Conservation (phyloP, 2,888 invertebrate species). For the Drosophila suboccidentalis region DNA sequence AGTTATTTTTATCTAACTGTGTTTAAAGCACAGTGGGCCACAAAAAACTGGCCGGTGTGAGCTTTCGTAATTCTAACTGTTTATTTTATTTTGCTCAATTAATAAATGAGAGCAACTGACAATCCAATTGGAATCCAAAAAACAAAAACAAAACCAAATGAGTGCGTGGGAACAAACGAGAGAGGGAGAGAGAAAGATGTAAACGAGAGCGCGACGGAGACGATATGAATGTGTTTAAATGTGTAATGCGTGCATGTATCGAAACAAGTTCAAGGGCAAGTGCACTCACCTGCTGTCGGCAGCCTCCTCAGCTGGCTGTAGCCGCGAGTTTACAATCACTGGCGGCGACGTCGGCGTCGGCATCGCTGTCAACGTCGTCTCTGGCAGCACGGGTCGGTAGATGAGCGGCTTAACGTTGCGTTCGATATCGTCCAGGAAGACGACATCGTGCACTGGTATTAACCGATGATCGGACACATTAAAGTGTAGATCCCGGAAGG, state of each 20-base stretch:
- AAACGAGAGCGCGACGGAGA: neutral
- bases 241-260: slow-evolving; percentile 8
- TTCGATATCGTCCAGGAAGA: slow-evolving; percentile 81
- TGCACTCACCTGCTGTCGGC: slow-evolving; percentile 60
- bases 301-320: slow-evolving; percentile 19
- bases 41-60: slow-evolving; percentile 1
- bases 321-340: slow-evolving; percentile 2
- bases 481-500: slow-evolving; percentile 83
- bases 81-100: slow-evolving; percentile 17
- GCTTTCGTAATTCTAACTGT: slow-evolving; percentile 14
- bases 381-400: slow-evolving; percentile 77
- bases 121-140: slow-evolving; percentile 19
- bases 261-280: slow-evolving; percentile 19
- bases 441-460: slow-evolving; percentile 83
- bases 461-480: slow-evolving; percentile 76
- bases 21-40: slow-evolving; percentile 19
- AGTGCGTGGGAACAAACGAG: slow-evolving; percentile 5
- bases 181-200: neutral
- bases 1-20: slow-evolving; percentile 4
- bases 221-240: neutral
- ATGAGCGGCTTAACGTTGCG: slow-evolving; percentile 79
- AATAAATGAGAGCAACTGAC: slow-evolving; percentile 20
- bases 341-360: slow-evolving; percentile 18
- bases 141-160: neutral
- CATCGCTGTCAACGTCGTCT: slow-evolving; percentile 32